Evolutionary conservation across 2,888 invertebrate genomes (phyloP).

Genomic region (Emesis russula): DNA sequence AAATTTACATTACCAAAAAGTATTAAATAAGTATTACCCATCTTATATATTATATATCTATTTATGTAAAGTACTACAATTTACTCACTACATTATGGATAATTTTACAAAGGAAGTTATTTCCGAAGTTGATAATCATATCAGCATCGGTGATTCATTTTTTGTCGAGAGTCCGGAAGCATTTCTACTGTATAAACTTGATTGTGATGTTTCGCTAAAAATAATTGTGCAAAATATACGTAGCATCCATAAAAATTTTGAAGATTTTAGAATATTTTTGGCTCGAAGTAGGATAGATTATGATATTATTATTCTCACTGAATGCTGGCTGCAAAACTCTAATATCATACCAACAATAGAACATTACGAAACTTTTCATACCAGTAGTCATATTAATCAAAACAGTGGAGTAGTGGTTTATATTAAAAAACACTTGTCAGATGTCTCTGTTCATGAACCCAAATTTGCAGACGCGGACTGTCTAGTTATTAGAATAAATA

Average conservation of each 20-base stretch:
- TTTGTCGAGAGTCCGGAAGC: not conserved
- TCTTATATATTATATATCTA: too few relatives aligned
- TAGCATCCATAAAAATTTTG: slow-evolving; percentile 49
- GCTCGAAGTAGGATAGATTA: slow-evolving; percentile 26
- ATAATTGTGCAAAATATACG: slow-evolving; percentile 63
- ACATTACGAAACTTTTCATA: slow-evolving; percentile 29
- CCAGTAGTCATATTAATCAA: slow-evolving; percentile 32
- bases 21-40: too few relatives aligned
- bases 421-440: slow-evolving; percentile 31
- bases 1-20: too few relatives aligned
- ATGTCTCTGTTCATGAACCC: not conserved
- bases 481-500: not conserved
- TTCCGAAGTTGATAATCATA: not conserved
- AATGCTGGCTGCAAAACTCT: slow-evolving; percentile 52
- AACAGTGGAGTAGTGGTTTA: slow-evolving; percentile 55
- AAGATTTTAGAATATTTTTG: slow-evolving; percentile 36
- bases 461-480: not conserved
- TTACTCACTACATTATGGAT: not conserved
- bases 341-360: slow-evolving; percentile 32
- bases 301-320: slow-evolving; percentile 61
- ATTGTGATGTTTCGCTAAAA: not conserved
- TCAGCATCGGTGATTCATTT: not conserved
- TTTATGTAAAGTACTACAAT: too few relatives aligned
- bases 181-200: not conserved
- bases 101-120: not conserved